A percentile compares a stretch with the other conserved stretches of the same genome.
Conservation (phyloP, 1,140 invertebrate genomes). For the Caenorhabditis inopinata region DNA sequence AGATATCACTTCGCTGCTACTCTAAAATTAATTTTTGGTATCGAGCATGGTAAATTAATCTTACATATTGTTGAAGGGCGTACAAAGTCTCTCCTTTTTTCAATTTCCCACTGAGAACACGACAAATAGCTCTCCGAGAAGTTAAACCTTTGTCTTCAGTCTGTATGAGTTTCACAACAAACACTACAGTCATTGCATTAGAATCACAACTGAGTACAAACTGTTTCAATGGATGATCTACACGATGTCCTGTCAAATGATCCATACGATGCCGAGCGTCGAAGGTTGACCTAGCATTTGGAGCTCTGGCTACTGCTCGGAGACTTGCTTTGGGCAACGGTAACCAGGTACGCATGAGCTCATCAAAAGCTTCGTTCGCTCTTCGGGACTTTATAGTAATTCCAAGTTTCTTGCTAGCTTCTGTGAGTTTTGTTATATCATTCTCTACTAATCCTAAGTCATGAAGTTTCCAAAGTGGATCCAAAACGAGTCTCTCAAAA, state of each 20-base stretch:
- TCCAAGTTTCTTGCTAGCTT: conserved; percentile 39
- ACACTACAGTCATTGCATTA: conserved; percentile 3
- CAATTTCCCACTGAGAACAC: conserved; percentile 58
- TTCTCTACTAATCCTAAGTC: conserved; percentile 77
- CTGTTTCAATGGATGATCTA: conserved; percentile 4
- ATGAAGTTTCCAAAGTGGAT: conserved; percentile 90
- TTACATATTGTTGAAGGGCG: neutral
- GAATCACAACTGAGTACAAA: neutral
- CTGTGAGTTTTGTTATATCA: conserved; percentile 56
- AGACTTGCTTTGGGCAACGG: conserved; percentile 53
- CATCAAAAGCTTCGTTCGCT: conserved; percentile 59
- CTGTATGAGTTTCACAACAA: conserved; percentile 53
- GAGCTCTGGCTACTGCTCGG: conserved; percentile 43
- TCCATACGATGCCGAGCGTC: conserved; percentile 38
- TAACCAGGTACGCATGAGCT: conserved; percentile 57
- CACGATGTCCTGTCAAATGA: neutral
- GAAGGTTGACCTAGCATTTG: conserved; percentile 52
- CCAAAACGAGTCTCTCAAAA: conserved; percentile 90
- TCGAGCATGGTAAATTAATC: too few relatives aligned
- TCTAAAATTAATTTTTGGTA: conserved; percentile 38
- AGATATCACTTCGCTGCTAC: neutral
- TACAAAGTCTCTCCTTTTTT: conserved; percentile 44
- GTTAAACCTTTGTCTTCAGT: conserved; percentile 44
- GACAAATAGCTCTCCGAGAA: conserved; percentile 50
- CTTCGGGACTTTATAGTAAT: conserved; percentile 46